Evolutionary conservation across 2,888 invertebrate species (phyloP).

Genomic region (Patella caerulea): DNA sequence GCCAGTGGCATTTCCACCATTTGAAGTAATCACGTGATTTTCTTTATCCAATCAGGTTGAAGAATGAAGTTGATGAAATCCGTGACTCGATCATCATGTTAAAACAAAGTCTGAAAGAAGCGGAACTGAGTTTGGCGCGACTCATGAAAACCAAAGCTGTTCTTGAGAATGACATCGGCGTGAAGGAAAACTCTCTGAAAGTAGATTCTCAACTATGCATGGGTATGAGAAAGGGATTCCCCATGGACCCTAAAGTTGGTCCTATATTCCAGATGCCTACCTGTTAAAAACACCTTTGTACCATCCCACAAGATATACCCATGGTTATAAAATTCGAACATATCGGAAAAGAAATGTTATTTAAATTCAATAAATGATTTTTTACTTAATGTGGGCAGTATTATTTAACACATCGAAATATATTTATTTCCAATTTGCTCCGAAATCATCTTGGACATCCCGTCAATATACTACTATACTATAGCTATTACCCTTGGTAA

Average conservation of each 20-base stretch:
- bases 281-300: constrained; percentile 29
- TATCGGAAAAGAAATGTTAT: no score
- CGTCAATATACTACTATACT: no score
- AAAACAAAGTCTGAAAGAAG: constrained; percentile 81
- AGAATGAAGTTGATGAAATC: constrained; percentile 87
- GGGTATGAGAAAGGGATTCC: constrained; percentile 90
- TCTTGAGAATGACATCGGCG: constrained; percentile 86
- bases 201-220: constrained; percentile 94
- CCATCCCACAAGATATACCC: no score
- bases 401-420: no score
- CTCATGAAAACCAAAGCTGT: constrained; percentile 85
- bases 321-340: no score
- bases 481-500: no score
- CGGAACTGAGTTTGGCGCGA: constrained; percentile 66
- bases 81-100: constrained; percentile 85
- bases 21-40: no score
- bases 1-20: constrained; percentile 67
- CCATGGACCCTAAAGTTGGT: constrained; percentile 73
- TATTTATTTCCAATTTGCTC: no score
- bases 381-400: no score
- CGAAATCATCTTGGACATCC: no score
- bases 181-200: constrained; percentile 89
- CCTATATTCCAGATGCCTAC: constrained; percentile 67
- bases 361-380: no score
- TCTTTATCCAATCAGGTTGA: constrained; percentile 74